Conservation (phyloP, 2,113 vertebrate genomes). For the Ondatra zibethicus region DNA sequence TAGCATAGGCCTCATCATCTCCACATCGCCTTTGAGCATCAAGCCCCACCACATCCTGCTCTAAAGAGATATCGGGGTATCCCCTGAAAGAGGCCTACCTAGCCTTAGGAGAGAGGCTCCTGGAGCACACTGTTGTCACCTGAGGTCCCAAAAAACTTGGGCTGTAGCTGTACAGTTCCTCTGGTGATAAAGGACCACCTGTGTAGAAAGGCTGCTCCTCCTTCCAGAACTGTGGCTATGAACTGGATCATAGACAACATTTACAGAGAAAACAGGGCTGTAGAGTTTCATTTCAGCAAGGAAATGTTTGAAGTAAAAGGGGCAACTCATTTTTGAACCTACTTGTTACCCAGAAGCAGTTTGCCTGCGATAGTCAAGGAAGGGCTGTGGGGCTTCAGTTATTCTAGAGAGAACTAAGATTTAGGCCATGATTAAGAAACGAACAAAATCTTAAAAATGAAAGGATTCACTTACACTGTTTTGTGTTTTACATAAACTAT, state of each 20-base stretch:
- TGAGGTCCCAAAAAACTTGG: background rate
- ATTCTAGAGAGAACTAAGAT: background rate
- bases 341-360: background rate
- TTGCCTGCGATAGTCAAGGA: background rate
- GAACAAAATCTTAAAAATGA: background rate
- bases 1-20: background rate
- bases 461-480: background rate
- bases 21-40: background rate
- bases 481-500: background rate
- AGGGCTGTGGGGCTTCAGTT: background rate
- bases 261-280: background rate
- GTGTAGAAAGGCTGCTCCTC: background rate
- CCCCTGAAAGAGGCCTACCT: background rate
- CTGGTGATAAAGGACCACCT: background rate
- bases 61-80: background rate
- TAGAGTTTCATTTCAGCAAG: background rate
- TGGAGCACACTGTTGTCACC: background rate
- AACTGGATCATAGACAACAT: background rate
- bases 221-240: background rate
- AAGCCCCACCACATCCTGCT: background rate
- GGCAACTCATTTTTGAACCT: background rate
- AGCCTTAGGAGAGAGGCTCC: background rate
- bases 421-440: background rate
- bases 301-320: background rate
- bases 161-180: background rate